Percentiles rank a stretch among this genome's conserved stretches.
Conservation (phyloP, 2,888 invertebrate genomes). For the Thysanoteuthis rhombus region DNA sequence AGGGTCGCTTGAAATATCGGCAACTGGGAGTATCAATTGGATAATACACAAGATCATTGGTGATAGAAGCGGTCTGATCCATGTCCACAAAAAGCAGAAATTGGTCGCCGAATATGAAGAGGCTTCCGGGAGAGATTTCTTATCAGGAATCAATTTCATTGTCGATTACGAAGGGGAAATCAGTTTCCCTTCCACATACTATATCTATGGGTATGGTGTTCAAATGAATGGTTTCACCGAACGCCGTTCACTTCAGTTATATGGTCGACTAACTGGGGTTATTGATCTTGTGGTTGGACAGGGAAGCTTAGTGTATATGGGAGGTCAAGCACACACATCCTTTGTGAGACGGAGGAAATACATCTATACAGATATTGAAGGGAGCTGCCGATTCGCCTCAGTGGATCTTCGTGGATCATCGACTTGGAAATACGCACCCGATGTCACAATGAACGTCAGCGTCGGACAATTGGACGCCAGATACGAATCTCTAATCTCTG, state of each 20-base stretch:
- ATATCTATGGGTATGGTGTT: conserved; percentile 52
- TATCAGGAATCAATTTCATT: conserved; percentile 50
- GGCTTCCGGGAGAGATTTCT: conserved; percentile 45
- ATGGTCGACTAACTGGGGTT: conserved; percentile 50
- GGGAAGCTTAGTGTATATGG: conserved; percentile 45
- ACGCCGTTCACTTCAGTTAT: conserved; percentile 43
- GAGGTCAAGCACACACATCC: conserved; percentile 47
- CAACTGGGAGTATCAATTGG: conserved; percentile 37
- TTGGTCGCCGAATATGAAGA: conserved; percentile 46
- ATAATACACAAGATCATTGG: conserved; percentile 44
- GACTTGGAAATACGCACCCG: conserved; percentile 43
- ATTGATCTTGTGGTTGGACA: conserved; percentile 46
- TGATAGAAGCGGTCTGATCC: conserved; percentile 50
- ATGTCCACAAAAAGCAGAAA: conserved; percentile 45
- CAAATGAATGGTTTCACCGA: conserved; percentile 39
- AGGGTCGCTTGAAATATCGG: conserved; percentile 47
- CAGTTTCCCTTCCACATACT: conserved; percentile 46
- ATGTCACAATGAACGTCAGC: conserved; percentile 40
- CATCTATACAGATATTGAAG: conserved; percentile 39
- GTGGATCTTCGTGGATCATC: conserved; percentile 50
- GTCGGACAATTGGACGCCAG: conserved; percentile 46
- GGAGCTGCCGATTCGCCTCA: conserved; percentile 45
- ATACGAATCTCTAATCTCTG: conserved; percentile 48
- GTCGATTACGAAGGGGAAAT: conserved; percentile 45
- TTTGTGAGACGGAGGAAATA: conserved; percentile 40